Evolutionary conservation across 2,888 invertebrate genomes (phyloP).

Genomic region (Drosophila hamatofila): DNA sequence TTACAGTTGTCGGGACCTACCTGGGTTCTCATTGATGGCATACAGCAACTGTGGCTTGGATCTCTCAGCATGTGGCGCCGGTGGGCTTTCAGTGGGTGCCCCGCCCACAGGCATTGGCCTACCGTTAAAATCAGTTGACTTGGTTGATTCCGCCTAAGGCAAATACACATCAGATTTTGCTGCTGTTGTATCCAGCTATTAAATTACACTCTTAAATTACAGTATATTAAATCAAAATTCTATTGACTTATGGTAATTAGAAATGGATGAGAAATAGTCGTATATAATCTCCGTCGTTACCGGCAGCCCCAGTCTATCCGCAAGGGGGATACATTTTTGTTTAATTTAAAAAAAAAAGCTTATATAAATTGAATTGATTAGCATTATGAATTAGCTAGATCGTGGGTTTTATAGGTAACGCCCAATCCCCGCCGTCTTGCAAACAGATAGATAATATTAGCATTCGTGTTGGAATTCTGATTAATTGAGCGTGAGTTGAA

Average conservation of each 20-base stretch:
- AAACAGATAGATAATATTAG: conserved; percentile 35
- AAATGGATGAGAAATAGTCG: conserved; percentile 7
- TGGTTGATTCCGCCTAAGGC: conserved; percentile 44
- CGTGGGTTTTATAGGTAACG: conserved; percentile 18
- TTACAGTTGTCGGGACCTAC: conserved; percentile 4
- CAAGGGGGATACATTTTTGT: conserved; percentile 17
- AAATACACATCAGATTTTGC: conserved; percentile 13
- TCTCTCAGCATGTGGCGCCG: conserved; percentile 35
- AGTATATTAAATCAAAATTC: conserved; percentile 39
- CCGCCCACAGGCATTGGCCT: conserved; percentile 25
- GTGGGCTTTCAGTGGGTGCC: neutral
- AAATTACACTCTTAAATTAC: conserved; percentile 27
- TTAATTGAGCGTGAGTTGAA: conserved; percentile 71
- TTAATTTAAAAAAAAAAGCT: conserved; percentile 28
- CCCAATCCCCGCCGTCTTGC: conserved; percentile 3
- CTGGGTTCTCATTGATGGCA: conserved; percentile 91
- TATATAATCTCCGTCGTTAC: conserved; percentile 1
- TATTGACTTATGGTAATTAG: conserved; percentile 67
- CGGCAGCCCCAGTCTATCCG: neutral
- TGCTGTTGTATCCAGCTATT: conserved; percentile 20
- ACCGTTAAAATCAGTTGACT: conserved; percentile 31
- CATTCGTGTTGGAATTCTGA: conserved; percentile 59
- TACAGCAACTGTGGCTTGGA: conserved; percentile 86
- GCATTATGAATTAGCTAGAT: conserved; percentile 40
- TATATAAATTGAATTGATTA: conserved; percentile 54